Conservation (phyloP, 2,113 vertebrate genomes). For the Cygnus atratus region DNA sequence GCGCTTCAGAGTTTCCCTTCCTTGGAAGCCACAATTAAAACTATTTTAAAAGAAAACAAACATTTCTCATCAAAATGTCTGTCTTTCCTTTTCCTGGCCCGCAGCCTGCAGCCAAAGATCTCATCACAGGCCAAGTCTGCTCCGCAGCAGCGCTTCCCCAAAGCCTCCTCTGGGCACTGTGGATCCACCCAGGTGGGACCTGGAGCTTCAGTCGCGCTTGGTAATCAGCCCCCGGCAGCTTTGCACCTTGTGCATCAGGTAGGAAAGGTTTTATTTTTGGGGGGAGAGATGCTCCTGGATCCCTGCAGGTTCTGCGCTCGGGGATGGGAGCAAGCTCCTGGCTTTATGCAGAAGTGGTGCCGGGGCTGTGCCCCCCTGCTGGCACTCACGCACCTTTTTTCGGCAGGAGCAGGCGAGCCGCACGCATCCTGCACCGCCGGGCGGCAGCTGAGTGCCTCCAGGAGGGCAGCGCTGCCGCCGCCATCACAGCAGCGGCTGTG, state of each 20-base stretch:
- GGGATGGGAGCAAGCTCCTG: neutral
- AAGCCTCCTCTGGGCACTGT: neutral
- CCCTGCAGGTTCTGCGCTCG: neutral
- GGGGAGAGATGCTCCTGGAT: neutral
- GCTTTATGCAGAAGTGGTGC: neutral
- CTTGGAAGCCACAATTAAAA: constrained; percentile 19
- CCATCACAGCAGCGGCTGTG: neutral
- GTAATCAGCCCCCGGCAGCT: neutral
- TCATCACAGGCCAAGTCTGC: neutral
- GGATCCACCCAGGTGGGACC: neutral
- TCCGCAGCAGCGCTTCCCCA: neutral
- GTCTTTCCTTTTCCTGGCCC: neutral
- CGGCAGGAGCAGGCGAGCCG: neutral
- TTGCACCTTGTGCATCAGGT: neutral
- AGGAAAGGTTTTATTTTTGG: neutral
- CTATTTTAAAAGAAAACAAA: constrained; percentile 43
- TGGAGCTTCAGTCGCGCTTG: accelerated
- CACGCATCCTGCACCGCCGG: accelerated
- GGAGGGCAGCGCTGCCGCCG: neutral
- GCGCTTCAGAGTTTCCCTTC: neutral
- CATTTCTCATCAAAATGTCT: constrained; percentile 1
- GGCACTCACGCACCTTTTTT: accelerated
- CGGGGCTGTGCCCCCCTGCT: accelerated
- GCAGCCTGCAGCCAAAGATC: neutral
- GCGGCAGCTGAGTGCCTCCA: neutral